phyloP scores from a whole-genome alignment of 2,113 vertebrate species.

The Chelonoidis abingdonii region DNA sequence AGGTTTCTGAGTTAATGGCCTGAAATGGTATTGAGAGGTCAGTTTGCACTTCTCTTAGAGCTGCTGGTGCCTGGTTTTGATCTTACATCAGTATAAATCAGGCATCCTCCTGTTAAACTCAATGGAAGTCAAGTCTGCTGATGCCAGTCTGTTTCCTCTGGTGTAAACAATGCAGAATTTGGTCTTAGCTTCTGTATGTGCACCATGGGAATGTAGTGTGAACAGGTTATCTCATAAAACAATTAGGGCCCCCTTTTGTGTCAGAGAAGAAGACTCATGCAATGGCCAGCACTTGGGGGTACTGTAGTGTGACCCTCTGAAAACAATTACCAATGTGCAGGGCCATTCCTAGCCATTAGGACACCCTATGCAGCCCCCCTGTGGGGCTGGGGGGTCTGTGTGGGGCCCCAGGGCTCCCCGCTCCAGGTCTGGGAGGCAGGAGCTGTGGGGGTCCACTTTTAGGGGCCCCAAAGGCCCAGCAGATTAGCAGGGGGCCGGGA shows the following conservation, averaged over 20 bases:
- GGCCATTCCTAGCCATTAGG: neutral
- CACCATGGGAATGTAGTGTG: too few relatives aligned
- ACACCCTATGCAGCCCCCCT: too few relatives aligned
- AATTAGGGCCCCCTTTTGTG: neutral
- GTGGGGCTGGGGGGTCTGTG: too few relatives aligned
- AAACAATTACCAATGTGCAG: neutral
- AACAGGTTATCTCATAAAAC: neutral
- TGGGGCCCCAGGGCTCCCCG: too few relatives aligned
- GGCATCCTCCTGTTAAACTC: conserved; percentile 1
- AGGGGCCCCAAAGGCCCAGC: too few relatives aligned
- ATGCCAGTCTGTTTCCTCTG: neutral
- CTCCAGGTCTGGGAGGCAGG: too few relatives aligned
- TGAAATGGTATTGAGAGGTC: neutral
- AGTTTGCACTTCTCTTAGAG: neutral
- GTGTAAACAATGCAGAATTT: neutral
- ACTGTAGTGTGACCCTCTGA: neutral
- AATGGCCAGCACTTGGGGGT: neutral
- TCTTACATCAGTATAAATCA: neutral
- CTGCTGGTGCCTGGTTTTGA: neutral
- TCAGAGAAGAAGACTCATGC: neutral
- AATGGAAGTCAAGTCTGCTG: neutral
- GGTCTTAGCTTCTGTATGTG: neutral
- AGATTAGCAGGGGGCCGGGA: too few relatives aligned
- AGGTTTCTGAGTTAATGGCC: neutral
- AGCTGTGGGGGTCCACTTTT: too few relatives aligned